phyloP scores from a whole-genome alignment of 2,113 vertebrate species.

The Mobula birostris region DNA sequence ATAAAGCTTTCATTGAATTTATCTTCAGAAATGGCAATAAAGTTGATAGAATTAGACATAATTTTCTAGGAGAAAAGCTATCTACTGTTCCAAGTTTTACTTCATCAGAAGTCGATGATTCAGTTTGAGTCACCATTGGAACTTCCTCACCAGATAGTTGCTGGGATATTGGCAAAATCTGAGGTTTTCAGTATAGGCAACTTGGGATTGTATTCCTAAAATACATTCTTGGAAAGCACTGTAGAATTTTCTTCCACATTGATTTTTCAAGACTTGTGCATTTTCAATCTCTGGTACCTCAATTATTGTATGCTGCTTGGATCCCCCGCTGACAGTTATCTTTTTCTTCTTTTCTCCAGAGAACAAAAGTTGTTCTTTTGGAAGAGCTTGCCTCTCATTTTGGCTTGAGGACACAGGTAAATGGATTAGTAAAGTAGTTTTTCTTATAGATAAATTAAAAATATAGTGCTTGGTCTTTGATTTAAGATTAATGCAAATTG shows the following conservation, averaged over 20 bases:
- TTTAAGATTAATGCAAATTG: not conserved
- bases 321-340: not conserved
- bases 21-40: not conserved
- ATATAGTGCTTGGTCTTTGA: not conserved
- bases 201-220: not conserved
- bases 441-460: not conserved
- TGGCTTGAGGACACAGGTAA: conserved; percentile 84
- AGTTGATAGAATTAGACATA: not conserved
- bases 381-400: conserved; percentile 89
- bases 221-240: not conserved
- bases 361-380: conserved; percentile 82
- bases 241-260: not conserved
- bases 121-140: not conserved
- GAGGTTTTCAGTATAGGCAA: not conserved
- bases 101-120: not conserved
- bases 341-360: conserved; percentile 51
- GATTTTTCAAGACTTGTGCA: not conserved
- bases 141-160: not conserved
- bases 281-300: not conserved
- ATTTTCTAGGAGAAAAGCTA: not conserved
- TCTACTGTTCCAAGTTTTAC: not conserved
- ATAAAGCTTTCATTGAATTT: not conserved
- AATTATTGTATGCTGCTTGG: not conserved
- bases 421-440: not conserved
- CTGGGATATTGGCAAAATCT: not conserved